These are phyloP conservation scores for Bombylius major DNA, from an alignment of 2,888 invertebrate genomes.

Conservation along the genomic window DNA sequence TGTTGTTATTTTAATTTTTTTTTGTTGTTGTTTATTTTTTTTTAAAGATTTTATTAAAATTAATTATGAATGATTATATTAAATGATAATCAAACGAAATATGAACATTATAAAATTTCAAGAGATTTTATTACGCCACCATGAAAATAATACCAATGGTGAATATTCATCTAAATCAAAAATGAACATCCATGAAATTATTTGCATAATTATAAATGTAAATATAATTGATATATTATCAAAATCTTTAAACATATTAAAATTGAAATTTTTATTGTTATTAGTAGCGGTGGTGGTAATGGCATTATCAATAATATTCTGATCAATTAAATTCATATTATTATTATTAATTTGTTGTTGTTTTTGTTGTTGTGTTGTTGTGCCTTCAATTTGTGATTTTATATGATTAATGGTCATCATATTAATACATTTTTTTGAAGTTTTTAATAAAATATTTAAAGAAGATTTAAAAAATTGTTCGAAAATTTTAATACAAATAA, in stretches of 20 bases:
- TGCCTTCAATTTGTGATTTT: neutral
- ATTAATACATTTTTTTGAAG: neutral
- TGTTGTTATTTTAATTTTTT: no score
- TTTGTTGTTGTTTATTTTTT: no score
- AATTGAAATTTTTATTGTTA: neutral
- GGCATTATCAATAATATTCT: no score
- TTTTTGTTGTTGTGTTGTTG: neutral
- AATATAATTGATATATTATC: neutral
- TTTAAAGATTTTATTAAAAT: neutral
- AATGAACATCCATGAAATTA: constrained; percentile 19
- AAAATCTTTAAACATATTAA: no score
- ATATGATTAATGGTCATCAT: neutral
- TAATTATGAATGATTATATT: constrained; percentile 9
- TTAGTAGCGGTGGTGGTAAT: neutral
- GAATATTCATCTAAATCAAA: constrained; percentile 21
- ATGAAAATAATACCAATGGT: constrained; percentile 22
- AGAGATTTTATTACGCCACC: constrained; percentile 26
- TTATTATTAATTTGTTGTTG: no score
- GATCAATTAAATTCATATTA: no score
- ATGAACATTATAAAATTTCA: constrained; percentile 18
- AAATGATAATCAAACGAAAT: constrained; percentile 20
- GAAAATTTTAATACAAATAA: no score
- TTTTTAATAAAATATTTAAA: neutral
- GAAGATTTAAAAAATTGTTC: no score
- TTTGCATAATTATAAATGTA: constrained; percentile 17